Evolutionary conservation across 2,888 invertebrate genomes (phyloP).

Genomic region (Synergus itoensis): DNA sequence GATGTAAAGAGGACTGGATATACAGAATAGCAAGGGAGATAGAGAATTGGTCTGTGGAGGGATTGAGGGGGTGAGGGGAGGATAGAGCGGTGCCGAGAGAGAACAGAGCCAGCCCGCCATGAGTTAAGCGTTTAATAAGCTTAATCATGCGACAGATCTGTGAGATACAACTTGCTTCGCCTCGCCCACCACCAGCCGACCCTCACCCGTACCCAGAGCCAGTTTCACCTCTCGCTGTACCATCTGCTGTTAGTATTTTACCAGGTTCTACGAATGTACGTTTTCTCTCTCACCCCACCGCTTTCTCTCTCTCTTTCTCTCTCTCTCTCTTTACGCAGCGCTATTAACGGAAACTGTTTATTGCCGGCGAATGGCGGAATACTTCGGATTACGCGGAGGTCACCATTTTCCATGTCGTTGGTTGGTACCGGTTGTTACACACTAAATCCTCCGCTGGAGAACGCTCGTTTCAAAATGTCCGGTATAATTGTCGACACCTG

Average conservation of each 20-base stretch:
- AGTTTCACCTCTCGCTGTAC: constrained; percentile 63
- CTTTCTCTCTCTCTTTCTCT: constrained; percentile 53
- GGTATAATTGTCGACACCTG: constrained; percentile 40
- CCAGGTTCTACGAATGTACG: constrained; percentile 69
- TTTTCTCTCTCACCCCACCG: constrained; percentile 57
- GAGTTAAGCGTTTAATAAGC: constrained; percentile 78
- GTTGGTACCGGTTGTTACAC: constrained; percentile 47
- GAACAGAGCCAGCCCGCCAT: constrained; percentile 70
- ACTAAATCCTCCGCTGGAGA: constrained; percentile 51
- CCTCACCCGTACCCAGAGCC: constrained; percentile 53
- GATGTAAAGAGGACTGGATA: constrained; percentile 40
- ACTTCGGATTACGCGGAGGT: constrained; percentile 64
- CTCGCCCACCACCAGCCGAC: constrained; percentile 67
- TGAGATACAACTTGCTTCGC: constrained; percentile 78
- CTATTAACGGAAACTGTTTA: constrained; percentile 76
- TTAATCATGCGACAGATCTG: constrained; percentile 78
- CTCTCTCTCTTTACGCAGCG: constrained; percentile 58
- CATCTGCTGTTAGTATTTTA: constrained; percentile 78
- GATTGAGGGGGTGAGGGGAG: constrained; percentile 43
- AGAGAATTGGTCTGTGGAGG: constrained; percentile 42
- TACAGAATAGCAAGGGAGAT: constrained; percentile 43
- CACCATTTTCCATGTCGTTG: constrained; percentile 56
- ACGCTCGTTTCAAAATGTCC: constrained; percentile 47
- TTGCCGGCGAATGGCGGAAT: constrained; percentile 70
- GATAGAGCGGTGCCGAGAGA: constrained; percentile 53